These are phyloP conservation scores for Gasteruption jaculator DNA, from an alignment of 2,888 invertebrate genomes.

Conservation along the genomic window DNA sequence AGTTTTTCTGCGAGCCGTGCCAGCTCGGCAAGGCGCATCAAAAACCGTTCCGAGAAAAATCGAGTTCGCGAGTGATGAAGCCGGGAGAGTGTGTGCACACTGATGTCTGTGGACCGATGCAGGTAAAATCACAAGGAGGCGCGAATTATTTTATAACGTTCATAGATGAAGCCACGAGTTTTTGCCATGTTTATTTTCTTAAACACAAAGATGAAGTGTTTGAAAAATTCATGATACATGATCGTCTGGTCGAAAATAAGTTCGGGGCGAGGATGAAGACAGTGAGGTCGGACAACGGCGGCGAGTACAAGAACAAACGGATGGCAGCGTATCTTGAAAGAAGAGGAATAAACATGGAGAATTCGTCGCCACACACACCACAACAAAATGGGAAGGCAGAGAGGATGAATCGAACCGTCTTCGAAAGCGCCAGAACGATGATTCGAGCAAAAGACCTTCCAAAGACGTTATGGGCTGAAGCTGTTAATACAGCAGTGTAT, in stretches of 20 bases:
- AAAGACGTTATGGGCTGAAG: constrained; percentile 48
- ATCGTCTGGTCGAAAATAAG: no score
- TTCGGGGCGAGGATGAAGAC: no score
- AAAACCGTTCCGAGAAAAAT: constrained; percentile 9
- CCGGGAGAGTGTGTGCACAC: constrained; percentile 9
- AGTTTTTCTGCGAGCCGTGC: no score
- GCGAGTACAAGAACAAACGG: constrained; percentile 7
- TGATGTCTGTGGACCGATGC: constrained; percentile 17
- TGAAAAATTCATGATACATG: no score
- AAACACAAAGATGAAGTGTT: no score
- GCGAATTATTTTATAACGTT: constrained; percentile 11
- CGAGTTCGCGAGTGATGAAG: no score
- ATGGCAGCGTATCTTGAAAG: constrained; percentile 13
- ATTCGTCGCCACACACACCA: constrained; percentile 30
- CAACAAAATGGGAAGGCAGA: constrained; percentile 38
- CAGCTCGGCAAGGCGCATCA: constrained; percentile 15
- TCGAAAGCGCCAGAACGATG: constrained; percentile 38
- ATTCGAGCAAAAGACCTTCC: constrained; percentile 29
- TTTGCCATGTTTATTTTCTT: constrained; percentile 14
- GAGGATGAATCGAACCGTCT: constrained; percentile 35
- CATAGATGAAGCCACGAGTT: constrained; percentile 9
- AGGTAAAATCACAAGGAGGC: constrained; percentile 9
- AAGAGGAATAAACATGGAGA: constrained; percentile 28
- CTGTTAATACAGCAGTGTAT: constrained; percentile 37
- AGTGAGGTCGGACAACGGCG: no score